Conservation (phyloP, 30 jellyfish, hydroid and myxozoan species). For the Catostylus mosaicus region DNA sequence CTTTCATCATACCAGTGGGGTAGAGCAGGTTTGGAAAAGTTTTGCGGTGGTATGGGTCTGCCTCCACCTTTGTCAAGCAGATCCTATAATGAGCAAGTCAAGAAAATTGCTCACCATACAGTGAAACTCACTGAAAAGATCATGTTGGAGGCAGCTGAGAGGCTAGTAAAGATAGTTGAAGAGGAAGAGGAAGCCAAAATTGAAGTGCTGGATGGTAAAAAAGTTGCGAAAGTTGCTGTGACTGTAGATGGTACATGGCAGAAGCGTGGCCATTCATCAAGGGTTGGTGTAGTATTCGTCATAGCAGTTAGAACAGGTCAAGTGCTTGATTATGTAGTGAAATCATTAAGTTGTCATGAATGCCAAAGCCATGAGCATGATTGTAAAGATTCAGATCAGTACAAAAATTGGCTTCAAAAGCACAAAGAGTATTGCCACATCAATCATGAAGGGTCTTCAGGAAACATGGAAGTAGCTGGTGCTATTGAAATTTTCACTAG, state of each 20-base stretch:
- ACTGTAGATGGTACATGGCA: conserved; percentile 76
- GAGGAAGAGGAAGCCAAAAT: conserved; percentile 22
- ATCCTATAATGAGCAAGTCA: conserved; percentile 28
- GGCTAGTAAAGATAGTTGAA: neutral
- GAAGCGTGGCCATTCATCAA: conserved; percentile 54
- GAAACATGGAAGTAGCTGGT: conserved; percentile 44
- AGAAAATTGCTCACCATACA: conserved; percentile 19
- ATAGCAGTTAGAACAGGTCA: conserved; percentile 52
- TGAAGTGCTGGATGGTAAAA: conserved; percentile 35
- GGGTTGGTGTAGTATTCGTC: conserved; percentile 43
- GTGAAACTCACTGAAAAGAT: conserved; percentile 12
- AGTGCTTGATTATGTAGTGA: conserved; percentile 50
- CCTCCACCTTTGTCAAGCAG: conserved; percentile 48
- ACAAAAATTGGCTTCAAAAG: conserved; percentile 27
- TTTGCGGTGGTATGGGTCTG: conserved; percentile 24
- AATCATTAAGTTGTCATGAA: conserved; percentile 37
- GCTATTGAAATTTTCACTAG: conserved; percentile 26
- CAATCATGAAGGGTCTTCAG: conserved; percentile 51
- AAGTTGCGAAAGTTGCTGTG: conserved; percentile 38
- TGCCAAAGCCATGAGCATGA: conserved; percentile 26
- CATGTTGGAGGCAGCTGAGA: conserved; percentile 31
- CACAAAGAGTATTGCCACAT: conserved; percentile 50
- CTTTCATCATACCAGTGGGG: conserved; percentile 32
- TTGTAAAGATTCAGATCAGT: conserved; percentile 3
- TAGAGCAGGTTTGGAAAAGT: conserved; percentile 7